phyloP scores from a whole-genome alignment of 1,140 invertebrate species.

The Macrotrachela quadricornifera region DNA sequence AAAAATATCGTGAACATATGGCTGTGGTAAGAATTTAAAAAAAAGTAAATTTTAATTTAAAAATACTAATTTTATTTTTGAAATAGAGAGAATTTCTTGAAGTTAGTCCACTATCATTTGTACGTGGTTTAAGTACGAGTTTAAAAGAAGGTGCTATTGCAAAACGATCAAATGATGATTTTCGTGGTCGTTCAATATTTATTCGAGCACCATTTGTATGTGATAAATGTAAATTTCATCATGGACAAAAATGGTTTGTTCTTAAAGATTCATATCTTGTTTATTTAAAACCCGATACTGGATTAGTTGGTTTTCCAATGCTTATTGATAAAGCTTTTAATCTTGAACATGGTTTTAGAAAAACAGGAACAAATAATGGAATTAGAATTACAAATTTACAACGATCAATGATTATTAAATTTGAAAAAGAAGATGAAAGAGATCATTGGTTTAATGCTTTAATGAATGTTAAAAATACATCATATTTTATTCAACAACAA shows the following conservation, averaged over 20 bases:
- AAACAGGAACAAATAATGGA: constrained; percentile 3
- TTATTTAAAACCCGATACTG: not conserved
- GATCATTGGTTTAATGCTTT: no score
- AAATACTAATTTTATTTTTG: not conserved
- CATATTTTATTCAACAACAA: not conserved
- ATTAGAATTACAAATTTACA: constrained; percentile 6
- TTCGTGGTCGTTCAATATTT: not conserved
- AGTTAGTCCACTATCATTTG: constrained; percentile 2
- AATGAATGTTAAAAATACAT: no score
- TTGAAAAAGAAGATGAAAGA: not conserved
- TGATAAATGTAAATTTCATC: constrained; percentile 1
- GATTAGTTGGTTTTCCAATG: constrained; percentile 1
- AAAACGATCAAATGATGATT: constrained; percentile 7
- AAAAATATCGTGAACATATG: no score
- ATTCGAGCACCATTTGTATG: constrained; percentile 1
- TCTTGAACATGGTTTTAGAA: not conserved
- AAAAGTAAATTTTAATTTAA: no score
- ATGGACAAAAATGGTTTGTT: constrained; percentile 4
- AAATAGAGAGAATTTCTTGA: not conserved
- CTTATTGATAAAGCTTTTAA: constrained; percentile 3
- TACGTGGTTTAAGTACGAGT: not conserved
- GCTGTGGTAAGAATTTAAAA: no score
- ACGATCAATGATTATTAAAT: constrained; percentile 1
- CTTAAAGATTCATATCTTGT: constrained; percentile 6
- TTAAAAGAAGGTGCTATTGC: not conserved